Base-by-base conservation (phyloP, 1,140 invertebrate genomes). In the Anadara kagoshimensis region DNA sequence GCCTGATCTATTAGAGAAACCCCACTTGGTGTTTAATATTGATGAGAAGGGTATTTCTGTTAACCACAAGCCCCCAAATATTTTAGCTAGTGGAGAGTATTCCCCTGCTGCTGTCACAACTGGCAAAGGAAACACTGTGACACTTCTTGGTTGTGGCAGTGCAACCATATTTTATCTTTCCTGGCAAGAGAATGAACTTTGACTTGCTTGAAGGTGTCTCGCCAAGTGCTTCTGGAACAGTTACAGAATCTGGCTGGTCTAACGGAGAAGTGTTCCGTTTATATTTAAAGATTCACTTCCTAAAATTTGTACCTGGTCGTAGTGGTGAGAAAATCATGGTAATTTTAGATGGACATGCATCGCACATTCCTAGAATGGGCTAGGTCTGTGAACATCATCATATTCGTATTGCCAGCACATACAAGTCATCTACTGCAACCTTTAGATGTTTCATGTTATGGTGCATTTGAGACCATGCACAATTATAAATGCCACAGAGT, bases 141-240 rank as follows among this genome's bases (percentile, higher is more conserved):
- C 61, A 18, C 67, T 83, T 56, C 66, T 83, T 73, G 75, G 78
- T 59, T 79, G 70, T 76, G 77, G 73, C 68, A 76, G 75, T 69
- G 70, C 75, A 1, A 53, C 59, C 75, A 10, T 73, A 53, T 22
- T 77, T 77, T 63, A 54, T 77, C 2, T 77, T 77, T 45, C 49
- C 56, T n/a, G 71, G 70, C 20, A 62, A 69, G 43, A 36, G 61
- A 16, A 65, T 69, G 59, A 73, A 53, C 5, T 11, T 26, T 18
- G 68, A 76, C 16, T 29, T 73, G 16, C 11, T 73, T 20, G 51
- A 54, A 43, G 75, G 65, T 36, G 51, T 16, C 1, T 58, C 65
- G 45, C 59, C 65, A 16, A 65, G 69, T n/a, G n/a, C n/a, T n/a
- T n/a, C n/a, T n/a, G n/a, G n/a, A n/a, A n/a, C n/a, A n/a, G n/a